phyloP scores from a whole-genome alignment of 2,797 vertebrate genomes.

The Acrossocheilus wenchowensis region DNA sequence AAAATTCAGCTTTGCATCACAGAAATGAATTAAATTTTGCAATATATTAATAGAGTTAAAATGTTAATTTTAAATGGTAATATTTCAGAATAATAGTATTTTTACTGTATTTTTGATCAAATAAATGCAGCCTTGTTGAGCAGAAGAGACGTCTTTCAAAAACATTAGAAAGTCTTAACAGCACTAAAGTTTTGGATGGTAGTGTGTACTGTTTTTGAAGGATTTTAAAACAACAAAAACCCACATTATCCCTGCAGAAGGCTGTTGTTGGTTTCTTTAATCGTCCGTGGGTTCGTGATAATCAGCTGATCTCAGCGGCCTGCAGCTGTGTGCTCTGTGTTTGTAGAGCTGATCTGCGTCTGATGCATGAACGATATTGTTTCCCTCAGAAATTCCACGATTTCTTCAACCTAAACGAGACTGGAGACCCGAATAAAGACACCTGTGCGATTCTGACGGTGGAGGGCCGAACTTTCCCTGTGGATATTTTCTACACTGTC shows the following conservation, averaged over 20 bases:
- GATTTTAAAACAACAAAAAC: not conserved
- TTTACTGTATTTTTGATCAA: not conserved
- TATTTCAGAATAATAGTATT: too few relatives aligned
- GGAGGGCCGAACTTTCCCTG: slow-evolving; percentile 93
- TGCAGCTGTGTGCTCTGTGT: too few relatives aligned
- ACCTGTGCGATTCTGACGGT: slow-evolving; percentile 95
- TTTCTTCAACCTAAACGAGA: slow-evolving; percentile 97
- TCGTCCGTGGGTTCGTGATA: not conserved
- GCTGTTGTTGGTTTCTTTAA: not conserved
- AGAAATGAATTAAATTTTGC: too few relatives aligned
- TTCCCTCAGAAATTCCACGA: slow-evolving; percentile 91
- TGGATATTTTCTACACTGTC: slow-evolving; percentile 96
- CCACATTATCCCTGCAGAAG: not conserved
- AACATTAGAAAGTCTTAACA: not conserved
- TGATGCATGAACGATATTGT: not conserved
- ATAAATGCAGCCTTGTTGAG: not conserved
- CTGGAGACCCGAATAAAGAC: slow-evolving; percentile 89
- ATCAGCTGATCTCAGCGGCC: not conserved
- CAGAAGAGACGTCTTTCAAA: not conserved
- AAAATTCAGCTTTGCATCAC: too few relatives aligned
- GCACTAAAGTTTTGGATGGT: not conserved
- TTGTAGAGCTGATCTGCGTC: not conserved
- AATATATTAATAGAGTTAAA: too few relatives aligned
- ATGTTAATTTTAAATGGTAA: too few relatives aligned
- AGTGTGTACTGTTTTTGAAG: not conserved